Percentiles rank a stretch among this genome's conserved stretches.
Evolutionary conservation across 2,797 vertebrate species (phyloP).

Genomic region (Phataginus tetradactyla): DNA sequence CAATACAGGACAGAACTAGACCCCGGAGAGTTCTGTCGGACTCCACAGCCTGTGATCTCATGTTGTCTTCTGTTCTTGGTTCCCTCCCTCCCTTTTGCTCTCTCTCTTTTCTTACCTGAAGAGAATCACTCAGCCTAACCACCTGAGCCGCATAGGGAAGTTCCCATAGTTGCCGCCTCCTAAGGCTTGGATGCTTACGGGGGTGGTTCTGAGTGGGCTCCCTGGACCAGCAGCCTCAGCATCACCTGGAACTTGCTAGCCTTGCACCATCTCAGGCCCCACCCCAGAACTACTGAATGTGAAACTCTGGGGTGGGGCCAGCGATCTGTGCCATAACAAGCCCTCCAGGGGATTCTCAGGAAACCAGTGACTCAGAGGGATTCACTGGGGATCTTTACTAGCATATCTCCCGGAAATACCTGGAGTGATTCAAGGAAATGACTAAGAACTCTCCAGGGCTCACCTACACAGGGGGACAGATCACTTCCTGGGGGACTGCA

Average conservation of each 20-base stretch:
- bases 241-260: background rate
- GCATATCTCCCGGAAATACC: background rate
- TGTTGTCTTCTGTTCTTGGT: background rate
- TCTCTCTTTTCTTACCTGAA: background rate
- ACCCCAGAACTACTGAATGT: background rate
- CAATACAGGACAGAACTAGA: background rate
- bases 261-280: background rate
- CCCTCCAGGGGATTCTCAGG: background rate
- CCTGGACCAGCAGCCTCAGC: background rate
- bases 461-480: background rate
- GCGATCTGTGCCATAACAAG: background rate
- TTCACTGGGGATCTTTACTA: background rate
- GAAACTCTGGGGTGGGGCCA: background rate
- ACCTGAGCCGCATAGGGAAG: background rate
- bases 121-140: background rate
- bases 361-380: background rate
- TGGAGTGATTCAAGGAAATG: background rate
- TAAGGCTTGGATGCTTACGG: background rate
- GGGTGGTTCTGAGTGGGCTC: background rate
- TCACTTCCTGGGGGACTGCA: background rate
- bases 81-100: background rate
- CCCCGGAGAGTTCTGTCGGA: background rate
- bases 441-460: background rate
- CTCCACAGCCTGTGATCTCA: background rate
- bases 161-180: background rate